Evolutionary conservation across 1,140 invertebrate genomes (phyloP).

Genomic region (Wiebesia pumilae): DNA sequence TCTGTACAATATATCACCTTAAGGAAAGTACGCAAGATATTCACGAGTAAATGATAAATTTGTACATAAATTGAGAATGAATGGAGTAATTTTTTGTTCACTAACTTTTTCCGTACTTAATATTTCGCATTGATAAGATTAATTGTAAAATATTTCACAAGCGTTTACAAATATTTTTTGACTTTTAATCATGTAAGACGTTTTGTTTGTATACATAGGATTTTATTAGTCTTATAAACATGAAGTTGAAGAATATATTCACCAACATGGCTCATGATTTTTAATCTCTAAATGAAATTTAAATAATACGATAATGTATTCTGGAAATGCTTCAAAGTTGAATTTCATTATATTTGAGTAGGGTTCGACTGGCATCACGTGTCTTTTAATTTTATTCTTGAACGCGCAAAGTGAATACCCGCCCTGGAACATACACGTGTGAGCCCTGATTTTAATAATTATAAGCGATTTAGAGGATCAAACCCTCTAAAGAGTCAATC

Average conservation of each 20-base stretch:
- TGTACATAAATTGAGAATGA: not conserved
- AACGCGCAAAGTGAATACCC: not conserved
- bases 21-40: not conserved
- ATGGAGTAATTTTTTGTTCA: not conserved
- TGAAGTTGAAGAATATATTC: no score
- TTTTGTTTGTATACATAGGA: not conserved
- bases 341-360: not conserved
- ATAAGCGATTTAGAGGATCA: no score
- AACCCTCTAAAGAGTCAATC: no score
- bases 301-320: not conserved
- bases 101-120: not conserved
- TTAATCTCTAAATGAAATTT: no score
- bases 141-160: not conserved
- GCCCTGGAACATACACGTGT: not conserved
- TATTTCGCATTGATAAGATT: not conserved
- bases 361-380: not conserved
- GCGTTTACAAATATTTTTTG: not conserved
- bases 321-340: not conserved
- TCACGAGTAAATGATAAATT: not conserved
- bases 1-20: not conserved
- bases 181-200: not conserved
- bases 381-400: not conserved
- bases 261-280: no score
- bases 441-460: no score
- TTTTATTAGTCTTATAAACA: not conserved